Evolutionary conservation across 2,797 vertebrate species (phyloP).

Genomic region (Hydrophis major): DNA sequence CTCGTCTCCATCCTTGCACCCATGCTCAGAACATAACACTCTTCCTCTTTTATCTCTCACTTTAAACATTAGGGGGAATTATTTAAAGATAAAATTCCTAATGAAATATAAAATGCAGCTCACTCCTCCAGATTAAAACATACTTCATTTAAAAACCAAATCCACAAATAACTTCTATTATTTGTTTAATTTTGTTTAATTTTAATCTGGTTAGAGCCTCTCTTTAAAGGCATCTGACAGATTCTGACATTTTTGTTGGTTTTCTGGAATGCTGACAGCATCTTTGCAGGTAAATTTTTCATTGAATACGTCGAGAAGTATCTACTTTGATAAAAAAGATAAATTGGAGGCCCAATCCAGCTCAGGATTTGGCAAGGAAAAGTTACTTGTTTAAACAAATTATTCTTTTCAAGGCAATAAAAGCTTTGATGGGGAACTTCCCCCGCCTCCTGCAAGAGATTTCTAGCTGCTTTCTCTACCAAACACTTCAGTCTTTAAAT

Average conservation of each 20-base stretch:
- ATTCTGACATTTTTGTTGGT: too few species aligned
- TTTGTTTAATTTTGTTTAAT: not conserved
- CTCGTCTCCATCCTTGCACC: too few species aligned
- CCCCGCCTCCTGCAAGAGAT: not conserved
- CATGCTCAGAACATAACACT: too few species aligned
- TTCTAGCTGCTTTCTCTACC: not conserved
- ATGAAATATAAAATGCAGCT: not conserved
- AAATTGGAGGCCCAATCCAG: not conserved
- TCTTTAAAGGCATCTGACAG: not conserved
- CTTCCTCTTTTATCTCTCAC: not conserved
- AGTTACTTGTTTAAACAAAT: not conserved
- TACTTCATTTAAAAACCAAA: not conserved
- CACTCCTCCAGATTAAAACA: not conserved
- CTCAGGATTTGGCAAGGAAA: not conserved
- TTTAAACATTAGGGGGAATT: not conserved
- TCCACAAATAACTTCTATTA: not conserved
- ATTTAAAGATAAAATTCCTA: not conserved
- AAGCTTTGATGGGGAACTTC: not conserved
- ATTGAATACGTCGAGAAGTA: accelerated
- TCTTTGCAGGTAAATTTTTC: not conserved
- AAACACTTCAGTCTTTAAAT: not conserved
- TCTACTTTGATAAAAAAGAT: not conserved
- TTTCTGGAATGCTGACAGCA: too few species aligned
- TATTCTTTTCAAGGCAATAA: not conserved
- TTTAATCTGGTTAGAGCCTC: not conserved